phyloP scores from a whole-genome alignment of 2,888 invertebrate species.

The Leptopilina myrica region DNA sequence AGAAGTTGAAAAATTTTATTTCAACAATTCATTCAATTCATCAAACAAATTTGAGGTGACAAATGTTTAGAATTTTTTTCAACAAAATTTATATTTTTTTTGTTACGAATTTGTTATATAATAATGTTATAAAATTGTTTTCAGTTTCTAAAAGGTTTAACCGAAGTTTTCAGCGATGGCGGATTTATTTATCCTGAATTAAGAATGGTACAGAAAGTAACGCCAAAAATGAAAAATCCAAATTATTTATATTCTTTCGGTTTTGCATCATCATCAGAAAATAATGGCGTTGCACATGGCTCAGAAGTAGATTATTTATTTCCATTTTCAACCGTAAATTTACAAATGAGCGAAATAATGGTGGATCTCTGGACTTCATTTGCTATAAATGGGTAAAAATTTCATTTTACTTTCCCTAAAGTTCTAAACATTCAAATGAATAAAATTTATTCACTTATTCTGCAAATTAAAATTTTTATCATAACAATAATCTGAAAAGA shows the following conservation, averaged over 20 bases:
- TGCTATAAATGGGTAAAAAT: not conserved
- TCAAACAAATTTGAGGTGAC: conserved; percentile 11
- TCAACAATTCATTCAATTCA: not conserved
- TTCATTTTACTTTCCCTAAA: not conserved
- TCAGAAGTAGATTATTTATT: conserved; percentile 42
- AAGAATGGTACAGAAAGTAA: not conserved
- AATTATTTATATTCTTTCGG: conserved; percentile 57
- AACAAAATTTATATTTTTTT: not conserved
- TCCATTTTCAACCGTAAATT: not conserved
- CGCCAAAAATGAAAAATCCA: conserved; percentile 40
- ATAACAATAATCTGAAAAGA: no score
- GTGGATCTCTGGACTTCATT: conserved; percentile 7
- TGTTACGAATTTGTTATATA: no score
- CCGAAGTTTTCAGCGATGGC: not conserved
- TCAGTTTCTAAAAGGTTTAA: conserved; percentile 9
- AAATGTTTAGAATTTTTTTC: not conserved
- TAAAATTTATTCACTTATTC: not conserved
- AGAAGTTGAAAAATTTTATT: not conserved
- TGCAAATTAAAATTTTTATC: no score
- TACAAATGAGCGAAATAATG: not conserved
- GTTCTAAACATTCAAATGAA: no score
- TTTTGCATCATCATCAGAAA: conserved; percentile 30
- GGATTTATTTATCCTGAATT: conserved; percentile 49
- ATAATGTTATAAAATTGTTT: no score
- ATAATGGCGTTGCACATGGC: conserved; percentile 49